Conservation (phyloP, 2,797 vertebrate genomes). For the Rhinichthys osculus region DNA sequence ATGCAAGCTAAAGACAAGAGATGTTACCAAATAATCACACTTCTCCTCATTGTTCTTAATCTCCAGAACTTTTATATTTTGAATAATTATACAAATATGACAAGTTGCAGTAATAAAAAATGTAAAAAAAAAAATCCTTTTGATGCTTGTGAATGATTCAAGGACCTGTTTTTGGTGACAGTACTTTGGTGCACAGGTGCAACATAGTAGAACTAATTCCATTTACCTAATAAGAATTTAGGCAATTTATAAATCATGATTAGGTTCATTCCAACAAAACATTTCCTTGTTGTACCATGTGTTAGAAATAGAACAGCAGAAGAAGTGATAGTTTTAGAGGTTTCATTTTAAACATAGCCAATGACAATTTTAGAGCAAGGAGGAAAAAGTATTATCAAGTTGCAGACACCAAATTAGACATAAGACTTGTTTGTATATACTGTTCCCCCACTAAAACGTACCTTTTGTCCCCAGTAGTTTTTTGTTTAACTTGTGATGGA, state of each 20-base stretch:
- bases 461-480: background rate
- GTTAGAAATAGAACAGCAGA: background rate
- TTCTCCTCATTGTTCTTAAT: background rate
- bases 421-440: background rate
- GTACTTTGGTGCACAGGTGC: too few relatives aligned
- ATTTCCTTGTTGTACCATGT: background rate
- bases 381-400: background rate
- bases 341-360: background rate
- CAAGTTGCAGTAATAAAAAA: conserved; percentile 22
- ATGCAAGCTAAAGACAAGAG: conserved; percentile 71
- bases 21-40: background rate
- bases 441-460: background rate
- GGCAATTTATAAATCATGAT: background rate
- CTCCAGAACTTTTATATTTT: background rate
- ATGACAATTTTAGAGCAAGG: background rate
- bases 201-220: background rate
- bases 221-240: background rate
- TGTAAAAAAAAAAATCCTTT: background rate
- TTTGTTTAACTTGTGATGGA: background rate
- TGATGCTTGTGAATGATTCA: conserved; percentile 1
- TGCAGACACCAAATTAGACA: background rate
- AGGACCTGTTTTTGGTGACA: background rate
- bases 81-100: background rate
- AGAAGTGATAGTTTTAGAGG: background rate
- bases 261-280: background rate